A percentile compares a stretch with the other conserved stretches of the same genome.
Conservation (phyloP, 2,797 vertebrate species). For the Chiloscyllium punctatum region DNA sequence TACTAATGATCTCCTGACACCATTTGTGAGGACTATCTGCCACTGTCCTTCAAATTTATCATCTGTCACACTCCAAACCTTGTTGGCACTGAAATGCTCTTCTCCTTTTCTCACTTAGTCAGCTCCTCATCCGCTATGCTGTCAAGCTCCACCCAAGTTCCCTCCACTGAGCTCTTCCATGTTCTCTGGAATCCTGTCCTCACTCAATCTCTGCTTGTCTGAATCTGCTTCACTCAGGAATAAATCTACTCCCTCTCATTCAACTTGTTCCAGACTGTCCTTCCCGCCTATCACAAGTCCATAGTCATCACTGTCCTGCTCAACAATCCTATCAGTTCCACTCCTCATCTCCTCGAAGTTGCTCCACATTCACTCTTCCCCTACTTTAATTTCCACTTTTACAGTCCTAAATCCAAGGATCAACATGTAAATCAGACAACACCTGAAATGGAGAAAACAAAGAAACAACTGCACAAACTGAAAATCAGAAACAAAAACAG, state of each 20-base stretch:
- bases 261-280: background rate
- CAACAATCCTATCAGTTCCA: background rate
- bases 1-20: no score
- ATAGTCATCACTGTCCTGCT: background rate
- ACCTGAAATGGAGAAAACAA: no score
- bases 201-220: background rate
- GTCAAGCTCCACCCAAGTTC: background rate
- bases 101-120: background rate
- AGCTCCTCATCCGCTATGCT: background rate
- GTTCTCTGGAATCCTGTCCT: background rate
- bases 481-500: no score
- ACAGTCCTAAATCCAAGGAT: background rate
- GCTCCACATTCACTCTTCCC: background rate
- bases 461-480: no score
- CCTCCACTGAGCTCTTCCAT: background rate
- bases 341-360: background rate
- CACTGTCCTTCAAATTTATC: background rate
- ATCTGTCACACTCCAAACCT: background rate
- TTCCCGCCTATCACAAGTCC: background rate
- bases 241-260: background rate
- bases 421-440: background rate
- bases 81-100: background rate
- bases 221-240: background rate
- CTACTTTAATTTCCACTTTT: background rate
- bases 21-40: no score